A percentile compares a stretch with the other conserved stretches of the same genome.
Conservation (phyloP, 30 jellyfish, hydroid and myxozoan genomes). For the Aurelia sp. region DNA sequence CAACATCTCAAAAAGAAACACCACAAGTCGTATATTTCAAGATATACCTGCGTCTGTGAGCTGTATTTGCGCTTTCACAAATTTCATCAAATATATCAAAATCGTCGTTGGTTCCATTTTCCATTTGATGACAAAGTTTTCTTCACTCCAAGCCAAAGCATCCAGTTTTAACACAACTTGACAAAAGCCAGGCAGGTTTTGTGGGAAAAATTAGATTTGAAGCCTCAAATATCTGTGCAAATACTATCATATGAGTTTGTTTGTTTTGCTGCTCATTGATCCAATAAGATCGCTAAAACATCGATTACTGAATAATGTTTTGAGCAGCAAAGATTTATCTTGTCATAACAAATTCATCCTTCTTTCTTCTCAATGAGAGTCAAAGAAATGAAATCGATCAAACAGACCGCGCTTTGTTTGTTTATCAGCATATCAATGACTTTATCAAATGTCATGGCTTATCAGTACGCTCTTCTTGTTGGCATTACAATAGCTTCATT, state of each 20-base stretch:
- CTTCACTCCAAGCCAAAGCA: background rate
- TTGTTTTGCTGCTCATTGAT: conserved; percentile 6
- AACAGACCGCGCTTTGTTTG: conserved; percentile 60
- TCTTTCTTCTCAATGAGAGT: conserved; percentile 20
- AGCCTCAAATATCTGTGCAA: too few species aligned
- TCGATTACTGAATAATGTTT: conserved; percentile 26
- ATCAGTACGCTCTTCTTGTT: background rate
- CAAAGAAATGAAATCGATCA: conserved; percentile 17
- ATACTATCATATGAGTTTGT: background rate
- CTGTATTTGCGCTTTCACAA: conserved; percentile 38
- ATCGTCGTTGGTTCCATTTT: conserved; percentile 57
- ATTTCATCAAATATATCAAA: conserved; percentile 64
- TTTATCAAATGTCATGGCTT: background rate
- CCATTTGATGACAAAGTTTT: conserved; percentile 34
- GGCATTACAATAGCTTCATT: too few species aligned
- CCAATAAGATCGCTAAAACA: conserved; percentile 22
- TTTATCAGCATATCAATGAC: conserved; percentile 1
- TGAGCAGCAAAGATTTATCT: conserved; percentile 20
- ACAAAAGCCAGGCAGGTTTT: too few species aligned
- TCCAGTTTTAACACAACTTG: background rate
- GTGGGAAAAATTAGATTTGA: too few species aligned
- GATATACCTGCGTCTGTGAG: conserved; percentile 70
- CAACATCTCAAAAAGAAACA: too few species aligned
- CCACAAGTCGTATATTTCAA: background rate
- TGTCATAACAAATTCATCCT: conserved; percentile 10